Percentiles rank a stretch among this genome's conserved stretches.
These are phyloP conservation scores for Nannospalax galili DNA, from an alignment of 2,113 vertebrate genomes.

Conservation along the genomic window DNA sequence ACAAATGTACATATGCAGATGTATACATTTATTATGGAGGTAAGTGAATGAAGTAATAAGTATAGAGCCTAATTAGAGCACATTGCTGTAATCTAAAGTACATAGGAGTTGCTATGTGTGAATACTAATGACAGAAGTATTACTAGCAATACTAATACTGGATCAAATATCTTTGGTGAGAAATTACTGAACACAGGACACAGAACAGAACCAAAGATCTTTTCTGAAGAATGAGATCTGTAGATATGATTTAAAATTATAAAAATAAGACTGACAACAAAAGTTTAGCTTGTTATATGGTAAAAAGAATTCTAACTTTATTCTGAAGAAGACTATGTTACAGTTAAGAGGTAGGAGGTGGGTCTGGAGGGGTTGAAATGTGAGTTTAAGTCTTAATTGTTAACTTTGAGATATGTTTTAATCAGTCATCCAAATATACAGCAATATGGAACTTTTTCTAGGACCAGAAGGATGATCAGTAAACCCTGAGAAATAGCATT, in stretches of 20 bases:
- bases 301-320: background rate
- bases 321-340: background rate
- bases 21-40: background rate
- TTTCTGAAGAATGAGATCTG: background rate
- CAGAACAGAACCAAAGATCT: background rate
- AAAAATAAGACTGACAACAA: background rate
- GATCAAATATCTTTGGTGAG: background rate
- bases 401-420: background rate
- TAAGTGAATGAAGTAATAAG: background rate
- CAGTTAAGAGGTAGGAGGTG: rapidly evolving
- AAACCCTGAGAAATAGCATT: background rate
- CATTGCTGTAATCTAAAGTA: background rate
- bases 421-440: background rate
- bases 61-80: background rate
- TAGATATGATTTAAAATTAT: background rate
- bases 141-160: background rate
- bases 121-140: background rate
- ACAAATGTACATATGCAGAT: background rate
- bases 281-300: background rate
- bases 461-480: background rate
- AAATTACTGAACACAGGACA: background rate
- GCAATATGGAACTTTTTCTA: background rate
- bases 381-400: background rate
- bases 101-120: background rate
- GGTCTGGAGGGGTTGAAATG: rapidly evolving